Percentiles rank a stretch among this genome's conserved stretches.
phyloP scores from a whole-genome alignment of 2,797 vertebrate species.

The Columba guinea region DNA sequence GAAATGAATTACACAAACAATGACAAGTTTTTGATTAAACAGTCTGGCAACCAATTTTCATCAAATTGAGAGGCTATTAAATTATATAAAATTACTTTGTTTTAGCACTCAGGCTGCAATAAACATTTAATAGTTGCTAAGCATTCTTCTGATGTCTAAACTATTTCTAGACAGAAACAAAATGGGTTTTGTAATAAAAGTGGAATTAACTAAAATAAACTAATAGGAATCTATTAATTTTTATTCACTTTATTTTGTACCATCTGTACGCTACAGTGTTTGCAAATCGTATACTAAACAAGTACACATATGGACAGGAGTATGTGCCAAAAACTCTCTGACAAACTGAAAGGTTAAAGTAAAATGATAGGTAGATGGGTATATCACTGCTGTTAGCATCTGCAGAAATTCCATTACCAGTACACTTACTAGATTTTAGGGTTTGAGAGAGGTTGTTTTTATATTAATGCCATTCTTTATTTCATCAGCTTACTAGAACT shows the following conservation, averaged over 20 bases:
- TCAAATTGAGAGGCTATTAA: slow-evolving; percentile 21
- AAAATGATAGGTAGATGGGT: background rate
- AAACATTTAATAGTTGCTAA: slow-evolving; percentile 11
- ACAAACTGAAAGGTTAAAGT: background rate
- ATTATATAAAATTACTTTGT: slow-evolving; percentile 18
- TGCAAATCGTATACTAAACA: background rate
- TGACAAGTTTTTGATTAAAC: slow-evolving; percentile 32
- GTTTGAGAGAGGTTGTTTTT: background rate
- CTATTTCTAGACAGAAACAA: slow-evolving; percentile 24
- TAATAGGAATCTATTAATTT: background rate
- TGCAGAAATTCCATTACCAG: background rate
- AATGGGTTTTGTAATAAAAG: slow-evolving; percentile 33
- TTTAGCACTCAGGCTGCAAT: background rate
- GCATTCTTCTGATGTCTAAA: slow-evolving; percentile 27
- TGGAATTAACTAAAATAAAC: slow-evolving; percentile 26
- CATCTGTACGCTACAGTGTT: background rate
- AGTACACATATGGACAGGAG: background rate
- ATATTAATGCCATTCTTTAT: background rate
- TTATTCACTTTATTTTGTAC: background rate
- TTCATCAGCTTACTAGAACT: background rate
- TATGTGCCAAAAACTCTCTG: background rate
- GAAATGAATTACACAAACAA: slow-evolving; percentile 3
- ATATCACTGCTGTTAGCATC: background rate
- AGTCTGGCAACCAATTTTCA: slow-evolving; percentile 35
- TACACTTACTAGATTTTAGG: background rate